phyloP scores from a whole-genome alignment of 2,888 invertebrate species.

The Trypoxylon attenuatum region DNA sequence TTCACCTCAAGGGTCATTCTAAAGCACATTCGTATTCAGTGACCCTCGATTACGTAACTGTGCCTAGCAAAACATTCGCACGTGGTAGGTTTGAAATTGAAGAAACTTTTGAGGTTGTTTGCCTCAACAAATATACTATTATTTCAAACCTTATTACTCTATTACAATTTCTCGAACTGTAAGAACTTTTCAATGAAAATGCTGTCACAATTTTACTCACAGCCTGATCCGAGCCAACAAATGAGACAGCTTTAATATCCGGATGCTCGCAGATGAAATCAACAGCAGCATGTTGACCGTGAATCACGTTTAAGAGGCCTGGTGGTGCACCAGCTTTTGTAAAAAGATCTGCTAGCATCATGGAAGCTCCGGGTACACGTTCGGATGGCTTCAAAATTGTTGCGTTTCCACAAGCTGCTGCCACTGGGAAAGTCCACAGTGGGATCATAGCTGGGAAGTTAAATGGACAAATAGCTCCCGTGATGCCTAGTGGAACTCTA shows the following conservation, averaged over 20 bases:
- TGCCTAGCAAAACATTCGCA: background rate
- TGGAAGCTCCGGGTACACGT: slow-evolving; percentile 96
- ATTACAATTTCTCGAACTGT: no score
- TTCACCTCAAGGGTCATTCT: background rate
- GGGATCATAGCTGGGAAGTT: slow-evolving; percentile 99
- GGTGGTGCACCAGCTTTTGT: slow-evolving; percentile 97
- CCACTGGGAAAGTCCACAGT: slow-evolving; percentile 94
- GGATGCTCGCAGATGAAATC: slow-evolving; percentile 98
- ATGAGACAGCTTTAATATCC: slow-evolving; percentile 96
- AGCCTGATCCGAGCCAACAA: slow-evolving; percentile 97
- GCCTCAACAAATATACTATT: no score
- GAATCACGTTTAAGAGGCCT: slow-evolving; percentile 97
- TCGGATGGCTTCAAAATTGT: slow-evolving; percentile 97
- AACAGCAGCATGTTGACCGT: slow-evolving; percentile 95
- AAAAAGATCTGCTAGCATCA: slow-evolving; percentile 94
- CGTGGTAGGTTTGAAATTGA: no score
- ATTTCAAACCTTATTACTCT: no score
- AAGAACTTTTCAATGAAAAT: no score
- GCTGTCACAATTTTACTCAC: slow-evolving; percentile 77
- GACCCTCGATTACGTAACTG: background rate
- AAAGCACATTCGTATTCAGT: background rate
- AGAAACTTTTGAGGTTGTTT: no score
- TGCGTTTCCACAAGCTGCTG: slow-evolving; percentile 94
- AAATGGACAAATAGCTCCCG: slow-evolving; percentile 97
- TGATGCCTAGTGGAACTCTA: slow-evolving; percentile 93